These are phyloP conservation scores for Arizona elegans DNA, from an alignment of 2,113 vertebrate species.

Conservation along the genomic window DNA sequence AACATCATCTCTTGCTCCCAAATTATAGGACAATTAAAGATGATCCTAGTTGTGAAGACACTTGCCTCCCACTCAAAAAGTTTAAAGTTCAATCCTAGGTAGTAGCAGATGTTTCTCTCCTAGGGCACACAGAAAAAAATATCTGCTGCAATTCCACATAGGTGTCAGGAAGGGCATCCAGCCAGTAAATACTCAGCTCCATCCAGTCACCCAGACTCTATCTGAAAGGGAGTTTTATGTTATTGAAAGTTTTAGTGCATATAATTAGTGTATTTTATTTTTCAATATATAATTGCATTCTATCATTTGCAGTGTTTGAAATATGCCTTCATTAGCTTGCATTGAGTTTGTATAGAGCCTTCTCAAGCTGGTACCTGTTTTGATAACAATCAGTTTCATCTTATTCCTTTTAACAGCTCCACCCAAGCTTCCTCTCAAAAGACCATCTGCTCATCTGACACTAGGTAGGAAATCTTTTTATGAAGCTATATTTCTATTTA, in stretches of 20 bases:
- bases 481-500: background rate
- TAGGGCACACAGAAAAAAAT: background rate
- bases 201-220: background rate
- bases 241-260: background rate
- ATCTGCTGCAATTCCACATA: background rate
- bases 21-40: background rate
- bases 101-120: background rate
- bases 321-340: background rate
- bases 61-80: background rate
- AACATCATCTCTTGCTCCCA: background rate
- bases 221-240: background rate
- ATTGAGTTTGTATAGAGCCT: background rate
- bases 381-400: background rate
- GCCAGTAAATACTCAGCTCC: background rate
- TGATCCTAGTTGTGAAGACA: background rate
- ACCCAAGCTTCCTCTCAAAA: background rate
- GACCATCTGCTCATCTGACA: slow-evolving; percentile 63
- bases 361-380: background rate
- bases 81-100: background rate
- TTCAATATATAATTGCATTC: background rate
- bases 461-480: slow-evolving; percentile 40
- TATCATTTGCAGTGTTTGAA: background rate
- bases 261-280: background rate
- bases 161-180: background rate
- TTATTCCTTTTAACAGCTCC: slow-evolving; percentile 20